These are phyloP conservation scores for Paramisgurnus dabryanus DNA, from an alignment of 2,113 vertebrate species.

Conservation along the genomic window DNA sequence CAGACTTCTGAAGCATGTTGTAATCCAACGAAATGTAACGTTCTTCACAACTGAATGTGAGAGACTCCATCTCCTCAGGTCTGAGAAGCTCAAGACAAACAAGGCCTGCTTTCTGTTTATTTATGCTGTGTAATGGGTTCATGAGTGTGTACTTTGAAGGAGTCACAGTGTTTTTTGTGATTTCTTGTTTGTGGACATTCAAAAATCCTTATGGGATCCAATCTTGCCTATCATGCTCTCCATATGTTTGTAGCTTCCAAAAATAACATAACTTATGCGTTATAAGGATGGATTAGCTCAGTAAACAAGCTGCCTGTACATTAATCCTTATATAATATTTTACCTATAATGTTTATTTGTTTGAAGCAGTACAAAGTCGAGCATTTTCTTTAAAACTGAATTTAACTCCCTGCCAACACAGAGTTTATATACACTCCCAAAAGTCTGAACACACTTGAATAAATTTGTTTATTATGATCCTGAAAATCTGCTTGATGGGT, in stretches of 20 bases:
- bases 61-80: constrained; percentile 51
- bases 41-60: constrained; percentile 48
- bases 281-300: neutral
- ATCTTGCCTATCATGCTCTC: neutral
- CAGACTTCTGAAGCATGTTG: neutral
- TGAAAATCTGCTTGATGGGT: neutral
- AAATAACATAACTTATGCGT: neutral
- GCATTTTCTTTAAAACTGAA: neutral
- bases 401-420: neutral
- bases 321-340: neutral
- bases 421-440: too few relatives aligned
- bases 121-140: constrained; percentile 49
- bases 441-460: neutral
- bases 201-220: neutral
- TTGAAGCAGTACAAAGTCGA: neutral
- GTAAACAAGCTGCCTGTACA: neutral
- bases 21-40: constrained; percentile 15
- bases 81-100: constrained; percentile 39
- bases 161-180: constrained; percentile 9
- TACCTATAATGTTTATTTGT: neutral
- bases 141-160: constrained; percentile 18
- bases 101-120: constrained; percentile 52
- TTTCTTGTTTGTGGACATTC: neutral
- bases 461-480: neutral
- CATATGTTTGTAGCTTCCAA: too few relatives aligned